phyloP scores from a whole-genome alignment of 2,113 vertebrate species.

The Chunga burmeisteri region DNA sequence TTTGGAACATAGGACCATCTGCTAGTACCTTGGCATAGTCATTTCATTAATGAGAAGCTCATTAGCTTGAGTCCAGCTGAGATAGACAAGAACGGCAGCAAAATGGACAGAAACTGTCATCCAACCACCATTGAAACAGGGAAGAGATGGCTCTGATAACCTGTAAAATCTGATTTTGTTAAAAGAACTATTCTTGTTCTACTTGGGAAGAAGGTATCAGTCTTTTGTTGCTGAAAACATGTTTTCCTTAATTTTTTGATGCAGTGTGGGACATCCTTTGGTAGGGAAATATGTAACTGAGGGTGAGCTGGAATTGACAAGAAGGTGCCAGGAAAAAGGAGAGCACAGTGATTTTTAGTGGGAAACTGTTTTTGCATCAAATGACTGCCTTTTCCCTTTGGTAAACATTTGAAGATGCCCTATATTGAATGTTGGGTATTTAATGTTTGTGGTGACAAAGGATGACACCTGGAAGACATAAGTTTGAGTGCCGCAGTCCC shows the following conservation, averaged over 20 bases:
- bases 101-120: neutral
- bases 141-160: neutral
- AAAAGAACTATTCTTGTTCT: neutral
- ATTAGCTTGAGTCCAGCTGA: conserved; percentile 36
- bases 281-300: neutral
- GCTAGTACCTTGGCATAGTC: conserved; percentile 39
- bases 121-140: neutral
- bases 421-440: neutral
- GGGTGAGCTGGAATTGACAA: neutral
- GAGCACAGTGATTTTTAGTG: neutral
- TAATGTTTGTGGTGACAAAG: neutral
- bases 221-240: neutral
- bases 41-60: conserved; percentile 48
- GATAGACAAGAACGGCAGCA: neutral
- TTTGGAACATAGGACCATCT: conserved; percentile 47
- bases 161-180: neutral
- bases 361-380: neutral
- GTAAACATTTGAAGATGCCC: neutral
- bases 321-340: neutral
- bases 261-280: neutral
- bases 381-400: neutral
- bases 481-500: too few relatives aligned
- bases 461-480: neutral
- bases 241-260: neutral
- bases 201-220: neutral